phyloP scores from a whole-genome alignment of 2,113 vertebrate species.

The Okapia johnstoni region DNA sequence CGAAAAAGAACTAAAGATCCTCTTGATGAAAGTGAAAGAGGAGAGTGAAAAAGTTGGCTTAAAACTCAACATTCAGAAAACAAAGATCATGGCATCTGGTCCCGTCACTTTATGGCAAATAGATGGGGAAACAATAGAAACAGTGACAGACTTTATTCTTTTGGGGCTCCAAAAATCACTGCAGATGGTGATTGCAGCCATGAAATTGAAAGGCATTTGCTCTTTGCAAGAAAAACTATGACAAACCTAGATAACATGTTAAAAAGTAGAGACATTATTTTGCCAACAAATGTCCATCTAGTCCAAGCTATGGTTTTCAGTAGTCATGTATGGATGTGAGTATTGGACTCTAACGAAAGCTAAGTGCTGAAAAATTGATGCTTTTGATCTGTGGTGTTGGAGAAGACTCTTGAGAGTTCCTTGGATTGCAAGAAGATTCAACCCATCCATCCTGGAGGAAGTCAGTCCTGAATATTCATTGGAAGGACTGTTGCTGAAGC shows the following conservation, averaged over 20 bases:
- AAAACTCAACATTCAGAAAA: not conserved
- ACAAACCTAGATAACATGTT: not conserved
- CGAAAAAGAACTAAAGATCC: accelerated
- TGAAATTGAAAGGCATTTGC: not conserved
- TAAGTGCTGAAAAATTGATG: accelerated
- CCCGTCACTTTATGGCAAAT: not conserved
- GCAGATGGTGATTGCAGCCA: not conserved
- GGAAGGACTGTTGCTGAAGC: not conserved
- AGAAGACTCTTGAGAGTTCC: not conserved
- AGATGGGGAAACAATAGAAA: not conserved
- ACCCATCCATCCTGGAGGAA: accelerated
- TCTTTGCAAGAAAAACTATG: not conserved
- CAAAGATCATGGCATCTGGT: not conserved
- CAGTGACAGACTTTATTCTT: not conserved
- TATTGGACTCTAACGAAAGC: not conserved
- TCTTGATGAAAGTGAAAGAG: not conserved
- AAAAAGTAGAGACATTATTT: not conserved
- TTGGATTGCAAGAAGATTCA: not conserved
- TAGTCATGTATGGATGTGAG: not conserved
- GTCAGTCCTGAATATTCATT: not conserved
- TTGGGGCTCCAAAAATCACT: not conserved
- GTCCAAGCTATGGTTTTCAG: not conserved
- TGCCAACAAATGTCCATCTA: not conserved
- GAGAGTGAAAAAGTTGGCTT: not conserved
- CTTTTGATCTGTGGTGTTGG: not conserved